Evolutionary conservation across 2,797 vertebrate genomes (phyloP), one percentile per base, ranked within the genome.

Genomic region (Poecilia velifera): DNA sequence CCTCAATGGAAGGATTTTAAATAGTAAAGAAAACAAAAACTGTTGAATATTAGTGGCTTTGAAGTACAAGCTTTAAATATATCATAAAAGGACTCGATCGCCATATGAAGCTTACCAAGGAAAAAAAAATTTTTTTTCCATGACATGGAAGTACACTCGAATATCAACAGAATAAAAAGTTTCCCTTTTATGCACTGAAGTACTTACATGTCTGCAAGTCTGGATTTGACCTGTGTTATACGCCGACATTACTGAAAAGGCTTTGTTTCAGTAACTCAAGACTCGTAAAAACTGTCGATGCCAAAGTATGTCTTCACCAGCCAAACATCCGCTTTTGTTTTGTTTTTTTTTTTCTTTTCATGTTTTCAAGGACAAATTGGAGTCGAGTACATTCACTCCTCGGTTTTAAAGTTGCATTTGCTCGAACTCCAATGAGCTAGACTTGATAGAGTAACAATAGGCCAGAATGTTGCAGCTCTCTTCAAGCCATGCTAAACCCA

Each of bases 401-500:
- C 31, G 8, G 3, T 75, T 66, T 49, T 51, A 2, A 16, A 77
- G 28, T 25, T 76, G 62, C 41, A 47, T 64, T 71, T 79, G 34
- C 46, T 57, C 20, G 3, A 73, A 46, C 1, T 4, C 3, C 74
- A 13, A 41, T 39, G 43, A 34, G 79, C 57, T 34, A 87, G 84
- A 90, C 36, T 12, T 41, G 64, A 22, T 12, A 22, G 64, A 68
- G 36, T 25, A 68, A 41, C 88, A 82, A 83, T 79, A 36, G 68
- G 53, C 4, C 45, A 25, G 73, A 41, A 66, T 36, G 55, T 22
- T 77, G 47, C 31, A 6, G 34, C 53, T 81, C 18, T 1, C 8
- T 1, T 7, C 39, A 5, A n/a, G 55, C 64, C 49, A 73, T 4
- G 9, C 25, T 43, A 18, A 49, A 43, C 8, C 25, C 25, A 76